These are phyloP conservation scores for Tachypleus tridentatus DNA, from an alignment of 1,140 invertebrate species.

Conservation along the genomic window DNA sequence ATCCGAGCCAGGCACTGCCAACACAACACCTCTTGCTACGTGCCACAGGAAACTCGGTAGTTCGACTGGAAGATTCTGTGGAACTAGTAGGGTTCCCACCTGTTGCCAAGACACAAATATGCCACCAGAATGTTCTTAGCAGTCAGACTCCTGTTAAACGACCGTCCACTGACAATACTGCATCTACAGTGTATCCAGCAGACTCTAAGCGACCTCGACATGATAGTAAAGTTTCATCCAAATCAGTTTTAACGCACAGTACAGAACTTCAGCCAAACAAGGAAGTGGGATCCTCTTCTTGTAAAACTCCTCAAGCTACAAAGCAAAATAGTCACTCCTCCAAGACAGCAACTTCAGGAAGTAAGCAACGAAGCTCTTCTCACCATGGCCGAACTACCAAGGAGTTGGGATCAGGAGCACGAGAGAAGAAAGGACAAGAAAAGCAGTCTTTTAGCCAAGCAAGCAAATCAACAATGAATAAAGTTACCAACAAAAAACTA, in stretches of 20 bases:
- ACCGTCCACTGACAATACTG: conserved; percentile 17
- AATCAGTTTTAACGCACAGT: conserved; percentile 4
- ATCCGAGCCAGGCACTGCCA: too few relatives aligned
- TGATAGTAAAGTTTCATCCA: not conserved
- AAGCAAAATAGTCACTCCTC: conserved; percentile 8
- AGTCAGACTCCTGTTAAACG: conserved; percentile 16
- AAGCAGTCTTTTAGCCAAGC: too few relatives aligned
- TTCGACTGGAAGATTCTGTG: conserved; percentile 10
- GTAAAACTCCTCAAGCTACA: conserved; percentile 11
- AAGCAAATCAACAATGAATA: too few relatives aligned
- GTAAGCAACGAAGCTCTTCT: too few relatives aligned
- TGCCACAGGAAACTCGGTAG: too few relatives aligned
- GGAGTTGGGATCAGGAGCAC: too few relatives aligned
- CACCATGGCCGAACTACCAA: too few relatives aligned
- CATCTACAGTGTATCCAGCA: not conserved
- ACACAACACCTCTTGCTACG: too few relatives aligned
- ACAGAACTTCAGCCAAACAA: conserved; percentile 7
- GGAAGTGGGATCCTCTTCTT: conserved; percentile 10
- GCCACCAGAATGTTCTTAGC: conserved; percentile 17
- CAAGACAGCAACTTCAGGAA: conserved; percentile 1
- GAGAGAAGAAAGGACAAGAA: too few relatives aligned
- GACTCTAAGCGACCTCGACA: not conserved
- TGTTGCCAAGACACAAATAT: conserved; percentile 17
- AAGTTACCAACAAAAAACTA: conserved; percentile 10
- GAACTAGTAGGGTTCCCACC: conserved; percentile 18